Evolutionary conservation across 2,888 invertebrate genomes (phyloP).

Genomic region (Cephus pygmeus): DNA sequence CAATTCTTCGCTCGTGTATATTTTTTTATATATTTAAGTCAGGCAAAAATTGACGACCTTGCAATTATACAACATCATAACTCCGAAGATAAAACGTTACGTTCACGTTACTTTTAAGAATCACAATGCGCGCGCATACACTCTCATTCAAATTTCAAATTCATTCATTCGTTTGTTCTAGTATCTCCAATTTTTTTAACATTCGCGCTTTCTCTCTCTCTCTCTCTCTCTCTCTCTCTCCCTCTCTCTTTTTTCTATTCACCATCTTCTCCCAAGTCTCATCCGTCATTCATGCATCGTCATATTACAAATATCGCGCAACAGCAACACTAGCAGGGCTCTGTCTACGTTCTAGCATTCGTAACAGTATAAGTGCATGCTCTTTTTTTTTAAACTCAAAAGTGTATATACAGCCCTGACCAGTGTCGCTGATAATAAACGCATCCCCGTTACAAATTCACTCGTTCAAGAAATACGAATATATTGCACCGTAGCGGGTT

Average conservation of each 20-base stretch:
- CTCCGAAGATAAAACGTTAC: conserved; percentile 12
- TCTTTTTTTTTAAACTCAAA: conserved; percentile 15
- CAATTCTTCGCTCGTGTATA: conserved; percentile 41
- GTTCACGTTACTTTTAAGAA: conserved; percentile 21
- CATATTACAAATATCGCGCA: neutral
- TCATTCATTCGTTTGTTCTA: too few species aligned
- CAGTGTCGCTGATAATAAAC: conserved; percentile 1
- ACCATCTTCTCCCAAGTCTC: neutral
- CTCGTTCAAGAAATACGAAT: conserved; percentile 18
- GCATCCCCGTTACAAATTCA: conserved; percentile 15
- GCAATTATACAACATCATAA: conserved; percentile 35
- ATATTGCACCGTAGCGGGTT: conserved; percentile 24
- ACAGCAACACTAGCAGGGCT: neutral
- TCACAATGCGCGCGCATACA: conserved; percentile 29
- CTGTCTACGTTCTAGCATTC: neutral
- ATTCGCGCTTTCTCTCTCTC: conserved; percentile 15
- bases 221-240: conserved; percentile 13
- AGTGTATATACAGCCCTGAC: conserved; percentile 27
- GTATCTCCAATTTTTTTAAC: neutral
- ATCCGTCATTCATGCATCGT: neutral
- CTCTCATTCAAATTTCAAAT: too few species aligned
- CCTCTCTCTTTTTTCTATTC: neutral
- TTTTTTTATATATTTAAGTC: conserved; percentile 44
- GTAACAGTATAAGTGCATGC: conserved; percentile 19
- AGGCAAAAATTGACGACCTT: conserved; percentile 59